phyloP scores from a whole-genome alignment of 2,888 invertebrate species.

The Podotricha telesiphe region DNA sequence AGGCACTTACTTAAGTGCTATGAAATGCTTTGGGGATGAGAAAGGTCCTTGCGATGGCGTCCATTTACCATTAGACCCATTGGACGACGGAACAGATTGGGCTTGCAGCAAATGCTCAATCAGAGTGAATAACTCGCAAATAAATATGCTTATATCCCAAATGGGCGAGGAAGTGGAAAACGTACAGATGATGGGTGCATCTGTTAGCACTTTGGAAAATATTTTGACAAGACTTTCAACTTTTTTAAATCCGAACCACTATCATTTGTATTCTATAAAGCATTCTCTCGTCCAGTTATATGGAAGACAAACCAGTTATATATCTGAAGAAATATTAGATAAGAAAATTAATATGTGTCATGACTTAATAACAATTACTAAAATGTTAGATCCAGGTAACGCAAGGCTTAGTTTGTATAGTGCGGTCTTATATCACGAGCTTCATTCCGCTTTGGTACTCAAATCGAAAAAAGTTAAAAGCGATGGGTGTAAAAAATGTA shows the following conservation, averaged over 20 bases:
- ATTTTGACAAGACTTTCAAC: slow-evolving; percentile 87
- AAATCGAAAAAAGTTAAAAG: slow-evolving; percentile 72
- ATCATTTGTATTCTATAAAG: slow-evolving; percentile 91
- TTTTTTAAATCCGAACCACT: slow-evolving; percentile 93
- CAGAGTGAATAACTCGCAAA: slow-evolving; percentile 85
- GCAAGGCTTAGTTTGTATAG: slow-evolving; percentile 89
- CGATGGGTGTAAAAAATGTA: slow-evolving; percentile 54
- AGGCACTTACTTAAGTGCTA: slow-evolving; percentile 88
- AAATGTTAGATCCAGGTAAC: slow-evolving; percentile 88
- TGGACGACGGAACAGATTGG: slow-evolving; percentile 90
- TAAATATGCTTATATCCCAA: slow-evolving; percentile 86
- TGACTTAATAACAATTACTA: slow-evolving; percentile 85
- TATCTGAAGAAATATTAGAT: slow-evolving; percentile 84
- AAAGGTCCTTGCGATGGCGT: slow-evolving; percentile 85
- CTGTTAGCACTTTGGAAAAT: slow-evolving; percentile 84
- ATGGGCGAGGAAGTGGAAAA: slow-evolving; percentile 91
- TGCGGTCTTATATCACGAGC: slow-evolving; percentile 90
- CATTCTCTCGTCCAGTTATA: slow-evolving; percentile 92
- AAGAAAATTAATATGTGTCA: slow-evolving; percentile 87
- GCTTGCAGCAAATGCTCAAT: slow-evolving; percentile 88
- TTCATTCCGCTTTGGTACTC: slow-evolving; percentile 83
- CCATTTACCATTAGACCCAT: slow-evolving; percentile 88
- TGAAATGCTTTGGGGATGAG: slow-evolving; percentile 86
- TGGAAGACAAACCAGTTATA: slow-evolving; percentile 87
- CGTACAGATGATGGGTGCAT: slow-evolving; percentile 84